Conservation (phyloP, 2,113 vertebrate genomes). For the Hypanus sabinus region DNA sequence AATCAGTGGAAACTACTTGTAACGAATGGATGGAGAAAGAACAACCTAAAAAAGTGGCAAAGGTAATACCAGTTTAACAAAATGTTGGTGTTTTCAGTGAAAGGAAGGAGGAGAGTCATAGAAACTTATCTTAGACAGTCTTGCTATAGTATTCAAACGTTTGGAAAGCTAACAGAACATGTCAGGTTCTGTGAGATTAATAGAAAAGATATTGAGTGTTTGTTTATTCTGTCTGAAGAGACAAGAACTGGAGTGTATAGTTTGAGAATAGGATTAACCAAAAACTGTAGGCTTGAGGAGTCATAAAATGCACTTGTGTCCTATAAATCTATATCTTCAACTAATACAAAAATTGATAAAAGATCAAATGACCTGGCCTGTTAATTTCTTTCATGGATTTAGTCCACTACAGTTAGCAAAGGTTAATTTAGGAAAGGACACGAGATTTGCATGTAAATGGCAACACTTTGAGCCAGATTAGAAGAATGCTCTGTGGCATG, state of each 20-base stretch:
- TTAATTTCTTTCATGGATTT: neutral
- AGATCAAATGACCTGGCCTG: neutral
- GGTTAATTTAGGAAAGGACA: neutral
- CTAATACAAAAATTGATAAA: neutral
- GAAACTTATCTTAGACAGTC: neutral
- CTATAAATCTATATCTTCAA: neutral
- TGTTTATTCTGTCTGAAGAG: no score
- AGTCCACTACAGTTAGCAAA: neutral
- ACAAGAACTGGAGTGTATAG: no score
- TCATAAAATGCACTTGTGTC: no score
- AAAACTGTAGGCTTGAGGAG: no score
- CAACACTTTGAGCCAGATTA: no score
- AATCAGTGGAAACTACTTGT: conserved; percentile 53
- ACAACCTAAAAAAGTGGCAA: conserved; percentile 73
- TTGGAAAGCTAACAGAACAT: neutral
- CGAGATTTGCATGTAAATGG: neutral
- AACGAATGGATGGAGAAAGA: conserved; percentile 57
- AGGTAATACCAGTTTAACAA: conserved; percentile 61
- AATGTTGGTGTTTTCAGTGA: neutral
- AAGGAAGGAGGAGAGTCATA: neutral
- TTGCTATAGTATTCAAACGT: neutral
- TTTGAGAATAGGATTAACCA: no score
- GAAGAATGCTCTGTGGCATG: no score
- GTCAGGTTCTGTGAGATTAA: no score
- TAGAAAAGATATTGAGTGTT: no score